These are phyloP conservation scores for Zaprionus taronus DNA, from an alignment of 1,140 invertebrate genomes.

Conservation along the genomic window DNA sequence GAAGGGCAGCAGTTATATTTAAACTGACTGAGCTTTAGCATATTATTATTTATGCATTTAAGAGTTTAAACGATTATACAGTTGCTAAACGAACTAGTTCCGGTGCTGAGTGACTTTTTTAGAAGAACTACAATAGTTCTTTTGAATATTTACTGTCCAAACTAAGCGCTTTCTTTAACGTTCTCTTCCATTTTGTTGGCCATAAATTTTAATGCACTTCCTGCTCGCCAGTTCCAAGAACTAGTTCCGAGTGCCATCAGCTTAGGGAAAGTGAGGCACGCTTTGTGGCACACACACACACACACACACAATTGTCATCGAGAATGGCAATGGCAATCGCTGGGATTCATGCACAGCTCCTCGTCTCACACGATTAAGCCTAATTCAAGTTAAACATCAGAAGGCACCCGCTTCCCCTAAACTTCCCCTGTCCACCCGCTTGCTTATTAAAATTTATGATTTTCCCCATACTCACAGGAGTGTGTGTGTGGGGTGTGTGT, in stretches of 20 bases:
- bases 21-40: no score
- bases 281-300: background rate
- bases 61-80: background rate
- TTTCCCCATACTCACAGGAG: constrained; percentile 17
- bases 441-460: constrained; percentile 77
- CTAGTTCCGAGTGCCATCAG: background rate
- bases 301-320: constrained; percentile 21
- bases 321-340: background rate
- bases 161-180: background rate
- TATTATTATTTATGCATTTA: no score
- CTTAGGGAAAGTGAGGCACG: background rate
- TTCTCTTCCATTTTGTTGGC: background rate
- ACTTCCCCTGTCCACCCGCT: background rate
- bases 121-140: background rate
- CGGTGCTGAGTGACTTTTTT: background rate
- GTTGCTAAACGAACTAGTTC: background rate
- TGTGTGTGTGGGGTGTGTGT: constrained; percentile 9
- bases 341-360: constrained; percentile 4
- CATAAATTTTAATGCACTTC: background rate
- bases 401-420: background rate
- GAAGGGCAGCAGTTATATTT: no score
- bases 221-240: background rate
- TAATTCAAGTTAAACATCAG: constrained; percentile 44
- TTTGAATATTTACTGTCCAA: background rate
- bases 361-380: constrained; percentile 57